phyloP scores from a whole-genome alignment of 2,888 invertebrate genomes.

The Drosophila nigritarsus region DNA sequence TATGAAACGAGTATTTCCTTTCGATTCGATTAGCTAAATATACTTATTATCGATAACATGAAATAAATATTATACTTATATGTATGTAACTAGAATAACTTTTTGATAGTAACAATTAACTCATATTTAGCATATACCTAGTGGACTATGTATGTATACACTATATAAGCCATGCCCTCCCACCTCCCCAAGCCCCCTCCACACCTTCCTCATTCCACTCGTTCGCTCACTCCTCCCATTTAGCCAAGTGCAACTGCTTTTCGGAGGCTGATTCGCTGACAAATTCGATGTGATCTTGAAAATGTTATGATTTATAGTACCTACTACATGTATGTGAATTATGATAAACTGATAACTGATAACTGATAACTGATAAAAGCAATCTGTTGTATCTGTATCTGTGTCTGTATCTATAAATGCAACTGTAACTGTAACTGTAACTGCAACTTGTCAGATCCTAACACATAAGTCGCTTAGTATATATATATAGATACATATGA shows the following conservation, averaged over 20 bases:
- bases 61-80: conserved; percentile 19
- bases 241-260: conserved; percentile 41
- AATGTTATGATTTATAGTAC: conserved; percentile 38
- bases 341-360: neutral
- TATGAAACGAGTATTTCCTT: conserved; percentile 38
- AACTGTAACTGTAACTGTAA: conserved; percentile 12
- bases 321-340: conserved; percentile 2
- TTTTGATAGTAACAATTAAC: conserved; percentile 59
- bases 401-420: conserved; percentile 3
- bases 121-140: conserved; percentile 21
- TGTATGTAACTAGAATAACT: conserved; percentile 48
- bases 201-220: neutral
- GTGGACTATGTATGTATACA: conserved; percentile 22
- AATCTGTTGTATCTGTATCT: conserved; percentile 25
- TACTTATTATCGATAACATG: conserved; percentile 40
- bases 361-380: conserved; percentile 17
- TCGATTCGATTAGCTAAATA: conserved; percentile 65
- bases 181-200: neutral
- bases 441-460: conserved; percentile 34
- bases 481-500: conserved; percentile 10
- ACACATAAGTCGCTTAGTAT: conserved; percentile 33
- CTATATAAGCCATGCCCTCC: neutral
- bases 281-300: conserved; percentile 59
- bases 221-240: neutral
- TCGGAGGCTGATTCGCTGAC: conserved; percentile 31